phyloP scores from a whole-genome alignment of 2,888 invertebrate genomes.

The Ochropleura leucogaster region DNA sequence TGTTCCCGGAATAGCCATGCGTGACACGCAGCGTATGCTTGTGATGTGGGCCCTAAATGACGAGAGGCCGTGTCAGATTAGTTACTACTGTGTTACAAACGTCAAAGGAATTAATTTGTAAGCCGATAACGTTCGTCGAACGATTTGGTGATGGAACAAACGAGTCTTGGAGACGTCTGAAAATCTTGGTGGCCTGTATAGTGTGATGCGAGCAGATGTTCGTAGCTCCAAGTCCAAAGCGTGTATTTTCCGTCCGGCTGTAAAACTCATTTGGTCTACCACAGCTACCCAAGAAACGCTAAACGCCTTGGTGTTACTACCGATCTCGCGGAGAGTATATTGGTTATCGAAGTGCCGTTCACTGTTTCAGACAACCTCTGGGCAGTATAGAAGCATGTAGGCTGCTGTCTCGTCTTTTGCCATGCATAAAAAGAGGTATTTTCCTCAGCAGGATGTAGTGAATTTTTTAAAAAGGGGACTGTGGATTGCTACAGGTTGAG shows the following conservation, averaged over 20 bases:
- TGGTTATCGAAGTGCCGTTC: too few species aligned
- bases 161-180: not conserved
- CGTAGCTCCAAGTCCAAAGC: too few species aligned
- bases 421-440: too few species aligned
- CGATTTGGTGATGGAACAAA: not conserved
- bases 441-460: not conserved
- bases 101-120: not conserved
- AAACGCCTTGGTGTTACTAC: too few species aligned
- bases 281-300: too few species aligned
- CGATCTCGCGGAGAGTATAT: too few species aligned
- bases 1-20: slow-evolving; percentile 44
- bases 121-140: not conserved
- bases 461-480: not conserved
- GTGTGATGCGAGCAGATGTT: too few species aligned
- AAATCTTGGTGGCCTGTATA: not conserved
- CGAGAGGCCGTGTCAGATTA: not conserved
- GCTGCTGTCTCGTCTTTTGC: too few species aligned
- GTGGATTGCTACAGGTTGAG: not conserved
- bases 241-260: too few species aligned
- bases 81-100: not conserved
- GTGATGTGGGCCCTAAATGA: not conserved
- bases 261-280: too few species aligned
- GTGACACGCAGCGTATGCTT: slow-evolving; percentile 30
- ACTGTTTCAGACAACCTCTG: too few species aligned
- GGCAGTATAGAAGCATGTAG: too few species aligned